Base-by-base conservation (phyloP, 2,113 vertebrate species). In the Mastomys coucha region DNA sequence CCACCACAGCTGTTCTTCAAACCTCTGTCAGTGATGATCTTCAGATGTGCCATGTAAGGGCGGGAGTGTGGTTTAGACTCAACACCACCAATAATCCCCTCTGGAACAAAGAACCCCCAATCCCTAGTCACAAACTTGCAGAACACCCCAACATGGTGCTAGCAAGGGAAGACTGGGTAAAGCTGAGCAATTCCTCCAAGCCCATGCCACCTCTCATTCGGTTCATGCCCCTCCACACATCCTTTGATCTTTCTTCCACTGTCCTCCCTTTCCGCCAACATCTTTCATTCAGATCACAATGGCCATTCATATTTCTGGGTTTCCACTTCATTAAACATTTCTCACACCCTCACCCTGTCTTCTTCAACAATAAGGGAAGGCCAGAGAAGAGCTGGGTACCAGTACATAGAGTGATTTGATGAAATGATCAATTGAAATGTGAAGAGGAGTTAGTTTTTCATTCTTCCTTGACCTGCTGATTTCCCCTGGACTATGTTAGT, bases 31-130 rank as follows among this genome's bases (percentile, higher is more conserved):
- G 7, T 69, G 85, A 3, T 1, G 67, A 92, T 70, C 45, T 85
- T 5, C 67, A 97, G 69, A 49, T 93, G 2, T 19, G 96, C 96
- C 97, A 94, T 91, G 72, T 94, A 94, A 45, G 95, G 96, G 17
- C 9, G n/a, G 26, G 95, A 97, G 36, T 96, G 94, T 72, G 92
- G 92, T 33, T 73, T 93, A 9, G 78, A 88, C 56, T 97, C 88
- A n/a, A 11, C 0, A 5, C 96, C 92, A 12, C 33, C 9, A 2
- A 95, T 93, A 58, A 97, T 97, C 60, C 96, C 88, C 85, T 39
- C 96, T 96, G 89, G 70, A 94, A 97, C 19, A 95, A 63, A 97
- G 60, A 93, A 51, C 1, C 58, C 58, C 5, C 20, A 19, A 13
- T 53, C 9, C 17, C 24, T 26, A 76, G 53, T 73, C 45, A 31